Evolutionary conservation across 1,140 invertebrate genomes (phyloP), one percentile per base, ranked within the genome.

Genomic region (Phymorhynchus buccinoides): DNA sequence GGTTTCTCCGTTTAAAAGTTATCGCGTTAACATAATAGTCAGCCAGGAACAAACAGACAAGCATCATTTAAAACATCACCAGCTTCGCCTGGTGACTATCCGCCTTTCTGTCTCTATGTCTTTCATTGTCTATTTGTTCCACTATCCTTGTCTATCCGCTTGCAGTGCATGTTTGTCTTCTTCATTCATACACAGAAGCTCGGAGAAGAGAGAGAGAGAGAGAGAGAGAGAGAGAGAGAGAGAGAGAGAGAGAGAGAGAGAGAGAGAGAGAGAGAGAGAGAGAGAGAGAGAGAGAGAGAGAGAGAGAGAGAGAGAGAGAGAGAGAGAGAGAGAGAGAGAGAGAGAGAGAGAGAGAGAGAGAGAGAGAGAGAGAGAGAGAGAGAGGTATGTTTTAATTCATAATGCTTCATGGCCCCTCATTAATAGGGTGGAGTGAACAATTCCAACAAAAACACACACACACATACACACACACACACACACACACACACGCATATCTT

Each of bases 341-440:
- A 44, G 79, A 56, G 39, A 80, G 39, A 56, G 37, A 68, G 81
- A 83, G 81, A 68, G 62, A 68, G 62, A 39, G 62, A 68, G 52
- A 83, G 62, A 68, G 48, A 68, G 62, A 83, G 81, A 44, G 62
- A 66, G 81, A 68, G 62, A 37, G 52, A 68, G 56, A 68, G 30
- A 83, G 14, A n/a, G 18, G 18, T 68, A 27, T n/a, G 30, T 68
- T 16, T 27, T 16, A 68, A 68, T 27, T 27, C 62, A 22, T 27
- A 1, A 4, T 27, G 22, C 18, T 27, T 7, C 22, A 68, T 68
- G n/a, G n/a, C 62, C 22, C 7, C n/a, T n/a, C 22, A 22, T 68
- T 27, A n/a, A n/a, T n/a, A 68, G 27, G n/a, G 7, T n/a, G 27
- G 14, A 22, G 30, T 22, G n/a, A 68, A 68, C 7, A 14, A 68